Conservation (phyloP, 2,888 invertebrate genomes). For the Tortricodes alternella region DNA sequence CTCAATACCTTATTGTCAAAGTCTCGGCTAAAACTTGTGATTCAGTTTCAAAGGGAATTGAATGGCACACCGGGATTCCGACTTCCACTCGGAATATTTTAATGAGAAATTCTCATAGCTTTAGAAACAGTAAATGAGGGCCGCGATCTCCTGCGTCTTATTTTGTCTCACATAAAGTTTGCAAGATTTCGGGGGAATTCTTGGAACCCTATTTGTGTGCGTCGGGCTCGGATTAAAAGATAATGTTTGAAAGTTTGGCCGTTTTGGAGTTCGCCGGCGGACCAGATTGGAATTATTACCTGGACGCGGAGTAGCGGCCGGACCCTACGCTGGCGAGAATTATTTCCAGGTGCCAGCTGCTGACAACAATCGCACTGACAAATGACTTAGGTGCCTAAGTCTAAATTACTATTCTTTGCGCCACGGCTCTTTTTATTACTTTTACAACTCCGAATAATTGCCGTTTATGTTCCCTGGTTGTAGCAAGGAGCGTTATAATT, state of each 20-base stretch:
- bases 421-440: constrained; percentile 29
- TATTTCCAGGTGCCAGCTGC: constrained; percentile 74
- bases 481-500: constrained; percentile 13
- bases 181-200: constrained; percentile 55
- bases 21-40: constrained; percentile 71
- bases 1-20: constrained; percentile 66
- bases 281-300: constrained; percentile 79
- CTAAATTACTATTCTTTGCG: constrained; percentile 41
- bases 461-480: constrained; percentile 7
- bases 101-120: constrained; percentile 77
- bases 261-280: constrained; percentile 63
- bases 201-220: constrained; percentile 66
- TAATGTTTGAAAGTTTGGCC: constrained; percentile 73
- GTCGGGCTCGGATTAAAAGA: constrained; percentile 67
- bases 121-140: constrained; percentile 62
- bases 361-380: constrained; percentile 69
- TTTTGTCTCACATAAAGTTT: constrained; percentile 61
- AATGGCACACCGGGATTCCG: constrained; percentile 65
- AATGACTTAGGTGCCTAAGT: constrained; percentile 63
- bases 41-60: constrained; percentile 77
- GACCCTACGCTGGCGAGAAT: constrained; percentile 65
- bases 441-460: constrained; percentile 26
- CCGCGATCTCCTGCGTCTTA: constrained; percentile 63
- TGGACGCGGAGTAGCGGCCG: constrained; percentile 48
- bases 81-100: constrained; percentile 70